Evolutionary conservation across 2,113 vertebrate species (phyloP).

Genomic region (Bubalus kerabau): DNA sequence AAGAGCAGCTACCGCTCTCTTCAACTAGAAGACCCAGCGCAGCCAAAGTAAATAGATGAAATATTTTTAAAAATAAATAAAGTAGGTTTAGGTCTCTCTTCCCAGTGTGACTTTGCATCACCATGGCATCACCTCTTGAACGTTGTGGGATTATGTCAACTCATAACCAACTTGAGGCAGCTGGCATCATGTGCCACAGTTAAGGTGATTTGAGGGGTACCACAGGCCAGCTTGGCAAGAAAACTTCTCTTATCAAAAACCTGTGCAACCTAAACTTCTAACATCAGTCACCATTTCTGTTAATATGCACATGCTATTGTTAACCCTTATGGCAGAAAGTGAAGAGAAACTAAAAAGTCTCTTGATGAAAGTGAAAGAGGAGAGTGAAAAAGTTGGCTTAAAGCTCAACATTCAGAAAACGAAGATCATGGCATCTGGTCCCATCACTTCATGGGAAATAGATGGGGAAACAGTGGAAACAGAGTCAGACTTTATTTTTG

Average conservation of each 20-base stretch:
- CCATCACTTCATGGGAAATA: too few relatives aligned
- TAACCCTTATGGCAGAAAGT: too few relatives aligned
- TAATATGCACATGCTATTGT: too few relatives aligned
- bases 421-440: too few relatives aligned
- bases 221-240: background rate
- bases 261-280: background rate
- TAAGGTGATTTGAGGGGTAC: background rate
- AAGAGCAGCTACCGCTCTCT: rapidly evolving
- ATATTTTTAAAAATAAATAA: background rate
- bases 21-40: background rate
- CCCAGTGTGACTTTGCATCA: background rate
- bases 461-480: too few relatives aligned
- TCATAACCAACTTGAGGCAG: background rate
- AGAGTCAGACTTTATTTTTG: too few relatives aligned
- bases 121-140: rapidly evolving
- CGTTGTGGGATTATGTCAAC: background rate
- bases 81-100: background rate
- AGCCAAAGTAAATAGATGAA: background rate
- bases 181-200: background rate
- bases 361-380: too few relatives aligned
- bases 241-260: background rate
- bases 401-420: too few relatives aligned
- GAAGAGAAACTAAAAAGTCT: too few relatives aligned
- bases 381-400: too few relatives aligned
- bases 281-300: background rate